Conservation (phyloP, 53 echinoderm and acorn worm genomes). For the Mesocentrotus franciscanus region DNA sequence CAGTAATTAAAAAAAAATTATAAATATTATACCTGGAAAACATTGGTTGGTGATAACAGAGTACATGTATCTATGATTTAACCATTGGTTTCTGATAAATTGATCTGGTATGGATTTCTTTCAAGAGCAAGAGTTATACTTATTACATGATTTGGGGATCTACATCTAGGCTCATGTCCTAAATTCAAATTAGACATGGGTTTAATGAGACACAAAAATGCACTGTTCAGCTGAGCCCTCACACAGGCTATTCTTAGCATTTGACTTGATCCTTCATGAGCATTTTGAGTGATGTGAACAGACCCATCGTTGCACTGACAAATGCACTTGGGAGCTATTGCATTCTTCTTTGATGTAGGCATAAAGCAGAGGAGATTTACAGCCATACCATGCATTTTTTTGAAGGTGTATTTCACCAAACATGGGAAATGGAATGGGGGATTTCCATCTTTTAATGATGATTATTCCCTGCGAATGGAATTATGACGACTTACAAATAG, state of each 20-base stretch:
- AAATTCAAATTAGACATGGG: not conserved
- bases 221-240: not conserved
- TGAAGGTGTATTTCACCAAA: constrained; percentile 27
- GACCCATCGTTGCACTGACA: not conserved
- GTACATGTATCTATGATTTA: no score
- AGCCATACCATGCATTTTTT: constrained; percentile 57
- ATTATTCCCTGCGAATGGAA: constrained; percentile 9
- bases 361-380: constrained; percentile 18
- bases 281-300: constrained; percentile 20
- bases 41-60: no score
- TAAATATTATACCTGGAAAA: no score
- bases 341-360: not conserved
- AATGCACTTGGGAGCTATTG: not conserved
- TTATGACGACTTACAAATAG: constrained; percentile 15
- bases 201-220: not conserved
- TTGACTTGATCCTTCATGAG: not conserved
- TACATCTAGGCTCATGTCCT: no score
- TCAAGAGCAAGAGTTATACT: no score
- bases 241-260: not conserved
- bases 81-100: no score
- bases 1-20: no score
- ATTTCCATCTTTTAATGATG: constrained; percentile 25
- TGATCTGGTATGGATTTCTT: no score
- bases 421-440: not conserved
- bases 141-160: no score